A percentile compares a stretch with the other conserved stretches of the same genome.
These are phyloP conservation scores for Heliothis peltigera DNA, from an alignment of 2,888 invertebrate species.

Conservation along the genomic window DNA sequence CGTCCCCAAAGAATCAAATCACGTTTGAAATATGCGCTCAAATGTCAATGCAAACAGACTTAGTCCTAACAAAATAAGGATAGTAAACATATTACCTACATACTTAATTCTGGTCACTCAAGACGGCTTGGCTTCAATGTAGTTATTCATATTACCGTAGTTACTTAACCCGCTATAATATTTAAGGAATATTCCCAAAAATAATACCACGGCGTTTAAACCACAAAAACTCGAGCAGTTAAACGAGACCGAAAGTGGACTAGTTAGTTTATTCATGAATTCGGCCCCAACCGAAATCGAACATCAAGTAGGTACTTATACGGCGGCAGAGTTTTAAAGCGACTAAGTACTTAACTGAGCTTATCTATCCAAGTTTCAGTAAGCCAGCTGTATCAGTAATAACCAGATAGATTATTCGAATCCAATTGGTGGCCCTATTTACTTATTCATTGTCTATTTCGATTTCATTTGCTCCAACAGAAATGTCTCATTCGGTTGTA, in stretches of 20 bases:
- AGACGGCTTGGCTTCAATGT: conserved; percentile 33
- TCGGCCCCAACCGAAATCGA: conserved; percentile 68
- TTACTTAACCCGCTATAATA: too few species aligned
- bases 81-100: conserved; percentile 64
- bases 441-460: conserved; percentile 47
- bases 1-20: conserved; percentile 69
- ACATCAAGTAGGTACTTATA: conserved; percentile 58
- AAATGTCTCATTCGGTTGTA: conserved; percentile 18
- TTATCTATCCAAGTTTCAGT: conserved; percentile 56
- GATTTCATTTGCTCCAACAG: conserved; percentile 24
- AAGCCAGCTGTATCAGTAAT: conserved; percentile 51
- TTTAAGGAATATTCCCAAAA: conserved; percentile 36
- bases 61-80: conserved; percentile 69
- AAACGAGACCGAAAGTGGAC: conserved; percentile 67
- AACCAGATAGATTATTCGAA: conserved; percentile 52
- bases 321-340: conserved; percentile 53
- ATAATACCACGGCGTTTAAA: conserved; percentile 16
- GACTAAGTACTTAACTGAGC: conserved; percentile 50
- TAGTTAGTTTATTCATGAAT: conserved; percentile 68
- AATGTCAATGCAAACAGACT: conserved; percentile 63
- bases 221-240: conserved; percentile 44
- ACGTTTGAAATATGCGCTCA: conserved; percentile 63
- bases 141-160: conserved; percentile 4
- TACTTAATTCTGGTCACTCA: conserved; percentile 45
- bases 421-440: conserved; percentile 38